These are phyloP conservation scores for Chloropsis hardwickii DNA, from an alignment of 2,113 vertebrate species.

Conservation along the genomic window DNA sequence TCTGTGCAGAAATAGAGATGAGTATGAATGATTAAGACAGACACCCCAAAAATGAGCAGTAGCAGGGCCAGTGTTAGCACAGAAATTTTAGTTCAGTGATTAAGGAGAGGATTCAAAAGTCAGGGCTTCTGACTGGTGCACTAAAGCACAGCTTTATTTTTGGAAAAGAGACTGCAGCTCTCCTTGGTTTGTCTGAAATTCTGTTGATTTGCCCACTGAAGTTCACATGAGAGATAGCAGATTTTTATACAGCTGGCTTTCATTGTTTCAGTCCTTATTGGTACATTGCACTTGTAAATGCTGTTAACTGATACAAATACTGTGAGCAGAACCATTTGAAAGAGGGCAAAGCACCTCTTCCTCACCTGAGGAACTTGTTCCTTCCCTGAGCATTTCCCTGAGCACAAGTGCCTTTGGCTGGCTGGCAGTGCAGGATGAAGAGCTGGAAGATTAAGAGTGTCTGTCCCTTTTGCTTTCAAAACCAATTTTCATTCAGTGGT, in stretches of 20 bases:
- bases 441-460: conserved; percentile 42
- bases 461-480: conserved; percentile 41
- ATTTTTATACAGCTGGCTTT: background rate
- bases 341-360: background rate
- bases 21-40: background rate
- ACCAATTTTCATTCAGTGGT: conserved; percentile 29
- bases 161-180: background rate
- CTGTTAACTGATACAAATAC: background rate
- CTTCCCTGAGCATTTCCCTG: background rate
- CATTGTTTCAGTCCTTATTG: background rate
- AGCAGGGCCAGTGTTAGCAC: background rate
- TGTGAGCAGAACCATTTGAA: background rate
- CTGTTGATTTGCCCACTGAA: background rate
- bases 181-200: background rate
- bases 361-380: background rate
- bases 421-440: background rate
- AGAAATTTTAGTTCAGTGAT: background rate
- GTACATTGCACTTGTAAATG: background rate
- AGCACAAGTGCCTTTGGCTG: background rate
- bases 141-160: background rate
- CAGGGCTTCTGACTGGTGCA: background rate
- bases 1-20: background rate
- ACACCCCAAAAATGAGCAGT: background rate
- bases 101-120: background rate
- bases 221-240: background rate